Conservation (phyloP, 2,113 vertebrate species). For the Noturus placidus region DNA sequence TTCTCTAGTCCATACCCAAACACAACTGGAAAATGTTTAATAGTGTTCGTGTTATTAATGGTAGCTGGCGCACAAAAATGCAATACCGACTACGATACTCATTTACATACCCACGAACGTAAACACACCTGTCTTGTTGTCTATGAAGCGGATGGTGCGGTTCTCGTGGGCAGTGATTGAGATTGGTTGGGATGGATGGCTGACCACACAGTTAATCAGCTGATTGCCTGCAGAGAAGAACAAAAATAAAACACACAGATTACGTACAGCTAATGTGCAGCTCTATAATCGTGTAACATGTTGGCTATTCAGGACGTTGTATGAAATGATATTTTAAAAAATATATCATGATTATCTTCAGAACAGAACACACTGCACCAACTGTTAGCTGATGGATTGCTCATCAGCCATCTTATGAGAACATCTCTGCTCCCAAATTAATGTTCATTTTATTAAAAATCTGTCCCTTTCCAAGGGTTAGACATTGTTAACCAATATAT, state of each 20-base stretch:
- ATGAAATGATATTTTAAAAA: background rate
- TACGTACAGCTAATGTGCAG: background rate
- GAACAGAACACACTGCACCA: background rate
- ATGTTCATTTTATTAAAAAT: background rate
- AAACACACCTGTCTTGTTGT: conserved; percentile 82
- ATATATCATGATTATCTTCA: background rate
- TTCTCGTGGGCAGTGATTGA: conserved; percentile 88
- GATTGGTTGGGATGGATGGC: conserved; percentile 82
- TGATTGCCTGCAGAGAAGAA: conserved; percentile 72
- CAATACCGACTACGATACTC: background rate
- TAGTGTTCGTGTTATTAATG: background rate
- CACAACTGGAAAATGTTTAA: no score
- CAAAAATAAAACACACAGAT: background rate
- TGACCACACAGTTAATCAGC: conserved; percentile 86
- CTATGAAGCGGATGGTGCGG: conserved; percentile 86
- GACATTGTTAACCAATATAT: background rate
- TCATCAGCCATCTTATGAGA: background rate
- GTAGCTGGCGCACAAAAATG: background rate
- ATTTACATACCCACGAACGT: background rate
- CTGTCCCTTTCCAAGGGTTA: background rate
- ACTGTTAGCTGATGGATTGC: no score
- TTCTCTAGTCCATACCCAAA: background rate
- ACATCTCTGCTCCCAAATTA: background rate
- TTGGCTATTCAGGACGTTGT: background rate
- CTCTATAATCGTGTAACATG: background rate